Evolutionary conservation across 2,113 vertebrate genomes (phyloP), one percentile per base, ranked within the genome.

Genomic region (Tamias sibiricus): DNA sequence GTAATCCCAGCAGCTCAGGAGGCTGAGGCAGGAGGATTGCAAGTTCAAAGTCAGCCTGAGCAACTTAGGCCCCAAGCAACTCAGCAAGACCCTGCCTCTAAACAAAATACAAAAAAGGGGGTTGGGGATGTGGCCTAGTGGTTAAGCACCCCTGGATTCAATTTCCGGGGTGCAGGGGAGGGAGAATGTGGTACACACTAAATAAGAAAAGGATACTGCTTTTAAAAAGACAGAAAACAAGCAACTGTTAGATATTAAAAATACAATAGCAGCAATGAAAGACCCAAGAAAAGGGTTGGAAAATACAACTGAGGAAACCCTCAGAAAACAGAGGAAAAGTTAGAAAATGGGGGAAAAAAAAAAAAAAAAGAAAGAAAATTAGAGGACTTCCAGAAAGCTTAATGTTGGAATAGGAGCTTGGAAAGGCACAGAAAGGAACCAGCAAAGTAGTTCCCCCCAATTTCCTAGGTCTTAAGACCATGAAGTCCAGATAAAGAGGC

Each of bases 291-390:
- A 89, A 94, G 1, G 4, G 0, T 28, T 89, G 42, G 32, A 62
- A 76, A 22, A 79, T 71, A 82, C 81, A 83, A 54, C 40, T 86
- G 62, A 94, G 22, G 32, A 81, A 71, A 76, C 52, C 30, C 80
- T 71, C 74, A 82, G 92, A 75, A 94, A 86, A n/a, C 54, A 81
- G 49, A 91, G n/a, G 32, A 89, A 91, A 92, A 75, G 44, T 57
- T 19, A 69, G 32, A 84, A 85, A 94, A 57, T 11, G 52, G 37
- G 2, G 93, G 26, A 19, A 26, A 75, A 92, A 19, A 92, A 47
- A 1, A 22, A 62, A 26, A 85, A 75, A 87, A 84, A 14, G n/a
- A n/a, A n/a, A n/a, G n/a, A n/a, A n/a, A n/a, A n/a, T n/a, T 64
- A 37, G 16, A 92, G 8, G 24, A 49, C 40, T 4, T 77, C n/a